phyloP scores from a whole-genome alignment of 2,113 vertebrate genomes.

The Symphodus melops region DNA sequence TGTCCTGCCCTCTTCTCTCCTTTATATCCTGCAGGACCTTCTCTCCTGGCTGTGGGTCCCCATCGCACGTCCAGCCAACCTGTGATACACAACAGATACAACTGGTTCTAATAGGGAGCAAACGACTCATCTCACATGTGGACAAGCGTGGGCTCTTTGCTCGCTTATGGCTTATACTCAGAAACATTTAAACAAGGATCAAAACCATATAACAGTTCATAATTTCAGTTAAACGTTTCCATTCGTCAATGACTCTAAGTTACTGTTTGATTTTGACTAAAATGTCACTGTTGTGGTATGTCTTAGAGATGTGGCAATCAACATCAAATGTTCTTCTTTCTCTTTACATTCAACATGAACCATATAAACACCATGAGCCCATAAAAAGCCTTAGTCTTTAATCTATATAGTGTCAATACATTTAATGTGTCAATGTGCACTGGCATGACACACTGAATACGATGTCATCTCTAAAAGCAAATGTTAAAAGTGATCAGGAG shows the following conservation, averaged over 20 bases:
- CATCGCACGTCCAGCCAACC: conserved; percentile 66
- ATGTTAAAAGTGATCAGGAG: conserved; percentile 65
- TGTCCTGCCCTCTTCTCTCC: conserved; percentile 86
- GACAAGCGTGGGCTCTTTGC: conserved; percentile 23
- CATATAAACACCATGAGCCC: conserved; percentile 14
- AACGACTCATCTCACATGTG: conserved; percentile 48
- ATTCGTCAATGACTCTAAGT: conserved; percentile 19
- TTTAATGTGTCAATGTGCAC: conserved; percentile 53
- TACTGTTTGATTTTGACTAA: conserved; percentile 5
- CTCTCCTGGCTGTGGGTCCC: conserved; percentile 86
- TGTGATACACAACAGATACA: conserved; percentile 71
- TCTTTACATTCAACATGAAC: conserved; percentile 18
- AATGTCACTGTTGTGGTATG: not conserved
- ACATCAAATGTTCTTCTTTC: conserved; percentile 2
- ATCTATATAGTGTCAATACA: conserved; percentile 30
- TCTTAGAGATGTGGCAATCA: conserved; percentile 14
- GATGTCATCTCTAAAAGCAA: conserved; percentile 50
- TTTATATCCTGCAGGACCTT: conserved; percentile 86
- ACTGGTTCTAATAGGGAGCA: conserved; percentile 60
- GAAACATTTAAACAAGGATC: conserved; percentile 36
- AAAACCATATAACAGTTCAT: conserved; percentile 32
- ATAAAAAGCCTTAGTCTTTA: conserved; percentile 18
- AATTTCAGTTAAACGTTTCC: conserved; percentile 37
- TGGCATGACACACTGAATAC: conserved; percentile 27
- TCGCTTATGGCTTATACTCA: conserved; percentile 27